These are phyloP conservation scores for Leptobrachium leishanense DNA, from an alignment of 2,113 vertebrate genomes.

Conservation along the genomic window DNA sequence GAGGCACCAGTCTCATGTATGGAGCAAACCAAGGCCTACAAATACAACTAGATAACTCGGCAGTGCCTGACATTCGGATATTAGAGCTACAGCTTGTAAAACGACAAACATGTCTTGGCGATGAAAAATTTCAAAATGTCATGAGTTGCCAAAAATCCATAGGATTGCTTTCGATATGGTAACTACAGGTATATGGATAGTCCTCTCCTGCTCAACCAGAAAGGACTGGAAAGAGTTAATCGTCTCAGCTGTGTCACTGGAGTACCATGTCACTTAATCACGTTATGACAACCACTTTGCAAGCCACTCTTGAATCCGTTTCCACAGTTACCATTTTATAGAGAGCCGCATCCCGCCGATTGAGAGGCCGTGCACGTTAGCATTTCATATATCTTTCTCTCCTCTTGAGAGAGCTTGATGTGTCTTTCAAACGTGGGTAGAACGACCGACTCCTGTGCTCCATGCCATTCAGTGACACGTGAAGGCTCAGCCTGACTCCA, in stretches of 20 bases:
- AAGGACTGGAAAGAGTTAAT: slow-evolving; percentile 11
- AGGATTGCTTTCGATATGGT: too few relatives aligned
- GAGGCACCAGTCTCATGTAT: too few relatives aligned
- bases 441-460: neutral
- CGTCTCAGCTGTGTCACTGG: neutral
- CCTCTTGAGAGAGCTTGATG: slow-evolving; percentile 3
- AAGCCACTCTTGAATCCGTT: slow-evolving; percentile 57
- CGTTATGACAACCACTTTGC: slow-evolving; percentile 50
- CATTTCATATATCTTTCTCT: slow-evolving; percentile 25
- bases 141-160: too few relatives aligned
- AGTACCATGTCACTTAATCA: slow-evolving; percentile 51
- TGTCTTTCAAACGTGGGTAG: neutral
- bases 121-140: too few relatives aligned
- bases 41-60: too few relatives aligned
- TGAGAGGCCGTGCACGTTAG: slow-evolving; percentile 36
- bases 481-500: neutral
- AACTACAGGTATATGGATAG: too few relatives aligned
- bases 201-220: neutral
- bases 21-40: too few relatives aligned
- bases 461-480: neutral
- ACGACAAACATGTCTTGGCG: too few relatives aligned
- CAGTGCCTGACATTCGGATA: too few relatives aligned
- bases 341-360: slow-evolving; percentile 10
- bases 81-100: too few relatives aligned
- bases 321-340: slow-evolving; percentile 52